Evolutionary conservation across 1,140 invertebrate genomes (phyloP).

Genomic region (Habropoda laboriosa): DNA sequence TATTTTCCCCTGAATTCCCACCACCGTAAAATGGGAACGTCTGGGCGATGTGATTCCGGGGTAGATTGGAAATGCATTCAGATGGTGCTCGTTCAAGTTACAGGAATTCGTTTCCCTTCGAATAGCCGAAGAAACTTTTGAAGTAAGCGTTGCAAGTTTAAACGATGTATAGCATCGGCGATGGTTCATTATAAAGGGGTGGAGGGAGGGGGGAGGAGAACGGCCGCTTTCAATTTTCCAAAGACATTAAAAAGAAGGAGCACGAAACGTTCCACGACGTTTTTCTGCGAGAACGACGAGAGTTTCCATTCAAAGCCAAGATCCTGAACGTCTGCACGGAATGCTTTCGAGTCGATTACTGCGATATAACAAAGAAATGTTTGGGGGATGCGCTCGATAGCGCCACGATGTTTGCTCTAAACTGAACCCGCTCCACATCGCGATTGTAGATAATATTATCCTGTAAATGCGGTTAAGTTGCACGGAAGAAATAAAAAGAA

Average conservation of each 20-base stretch:
- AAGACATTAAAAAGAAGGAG: constrained; percentile 26
- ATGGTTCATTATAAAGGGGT: constrained; percentile 47
- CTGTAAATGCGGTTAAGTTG: neutral
- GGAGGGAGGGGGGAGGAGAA: neutral
- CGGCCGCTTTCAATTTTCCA: constrained; percentile 14
- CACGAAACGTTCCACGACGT: neutral
- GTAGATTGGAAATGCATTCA: constrained; percentile 53
- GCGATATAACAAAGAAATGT: constrained; percentile 21
- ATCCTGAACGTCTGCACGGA: neutral
- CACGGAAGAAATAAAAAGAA: neutral
- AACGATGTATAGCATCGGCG: constrained; percentile 38
- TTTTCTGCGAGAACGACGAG: neutral
- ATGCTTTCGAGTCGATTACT: constrained; percentile 32
- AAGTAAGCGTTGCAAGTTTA: constrained; percentile 44
- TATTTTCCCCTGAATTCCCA: constrained; percentile 35
- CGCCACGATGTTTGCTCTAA: neutral
- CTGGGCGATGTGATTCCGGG: constrained; percentile 49
- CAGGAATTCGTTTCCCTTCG: constrained; percentile 42
- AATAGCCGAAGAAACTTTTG: constrained; percentile 33
- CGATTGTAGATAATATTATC: neutral
- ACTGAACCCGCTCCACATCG: neutral
- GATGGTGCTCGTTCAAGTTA: constrained; percentile 33
- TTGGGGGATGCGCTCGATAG: neutral
- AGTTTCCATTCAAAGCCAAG: constrained; percentile 1
- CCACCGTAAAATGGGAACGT: constrained; percentile 46